Conservation (phyloP, 2,797 vertebrate species). For the Hoplostethus mediterraneus region DNA sequence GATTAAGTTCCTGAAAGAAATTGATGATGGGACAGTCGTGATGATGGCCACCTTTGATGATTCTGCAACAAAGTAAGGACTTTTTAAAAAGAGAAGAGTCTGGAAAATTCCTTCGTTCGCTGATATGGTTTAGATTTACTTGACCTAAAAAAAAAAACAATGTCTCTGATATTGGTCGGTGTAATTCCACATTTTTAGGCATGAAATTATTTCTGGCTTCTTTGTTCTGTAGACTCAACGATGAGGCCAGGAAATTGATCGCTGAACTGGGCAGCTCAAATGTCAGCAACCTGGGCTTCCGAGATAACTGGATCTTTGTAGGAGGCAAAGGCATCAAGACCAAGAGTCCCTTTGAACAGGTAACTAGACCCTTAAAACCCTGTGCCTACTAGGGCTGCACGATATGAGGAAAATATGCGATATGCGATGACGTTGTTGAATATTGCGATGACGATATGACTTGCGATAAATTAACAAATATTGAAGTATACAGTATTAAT, state of each 20-base stretch:
- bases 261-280: slow-evolving; percentile 90
- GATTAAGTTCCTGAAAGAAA: slow-evolving; percentile 90
- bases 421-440: no score
- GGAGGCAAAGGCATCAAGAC: slow-evolving; percentile 99
- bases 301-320: slow-evolving; percentile 99
- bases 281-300: slow-evolving; percentile 88
- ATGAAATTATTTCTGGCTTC: not conserved
- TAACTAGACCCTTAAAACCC: slow-evolving; percentile 51
- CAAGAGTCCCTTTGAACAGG: slow-evolving; percentile 99
- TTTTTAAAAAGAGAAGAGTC: no score
- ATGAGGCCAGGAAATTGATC: slow-evolving; percentile 91
- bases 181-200: no score
- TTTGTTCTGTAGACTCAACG: slow-evolving; percentile 86
- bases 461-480: no score
- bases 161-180: no score
- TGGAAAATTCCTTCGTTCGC: no score
- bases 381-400: no score
- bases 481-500: no score
- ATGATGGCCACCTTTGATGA: slow-evolving; percentile 97
- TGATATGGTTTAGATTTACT: no score
- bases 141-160: no score
- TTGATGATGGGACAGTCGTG: slow-evolving; percentile 92
- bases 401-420: no score
- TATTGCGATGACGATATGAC: no score
- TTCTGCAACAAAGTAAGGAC: slow-evolving; percentile 91